Evolutionary conservation across 2,797 vertebrate species (phyloP).

Genomic region (Bovichtus variegatus): DNA sequence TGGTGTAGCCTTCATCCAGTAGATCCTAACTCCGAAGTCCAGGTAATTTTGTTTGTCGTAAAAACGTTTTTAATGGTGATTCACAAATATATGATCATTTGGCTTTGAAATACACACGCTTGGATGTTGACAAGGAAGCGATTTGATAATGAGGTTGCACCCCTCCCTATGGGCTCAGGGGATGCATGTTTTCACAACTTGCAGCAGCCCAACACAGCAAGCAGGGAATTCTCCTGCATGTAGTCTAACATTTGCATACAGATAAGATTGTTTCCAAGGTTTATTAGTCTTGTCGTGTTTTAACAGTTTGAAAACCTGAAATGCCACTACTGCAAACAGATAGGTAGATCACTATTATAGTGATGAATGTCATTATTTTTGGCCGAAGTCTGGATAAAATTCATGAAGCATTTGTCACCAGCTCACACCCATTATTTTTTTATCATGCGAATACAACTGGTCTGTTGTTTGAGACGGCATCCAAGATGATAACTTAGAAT

Average conservation of each 20-base stretch:
- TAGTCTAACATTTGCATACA: constrained; percentile 38
- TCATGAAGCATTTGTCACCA: background rate
- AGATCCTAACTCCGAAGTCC: constrained; percentile 97
- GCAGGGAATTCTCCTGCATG: constrained; percentile 34
- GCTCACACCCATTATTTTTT: background rate
- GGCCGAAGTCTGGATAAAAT: background rate
- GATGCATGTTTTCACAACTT: constrained; percentile 5
- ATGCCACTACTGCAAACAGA: background rate
- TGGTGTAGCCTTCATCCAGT: constrained; percentile 97
- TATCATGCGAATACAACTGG: constrained; percentile 5
- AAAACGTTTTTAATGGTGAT: background rate
- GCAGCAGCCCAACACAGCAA: constrained; percentile 16
- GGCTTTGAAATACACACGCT: background rate
- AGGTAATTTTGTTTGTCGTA: constrained; percentile 83
- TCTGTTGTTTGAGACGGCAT: constrained; percentile 2
- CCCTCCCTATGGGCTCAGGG: background rate
- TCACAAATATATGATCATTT: too few relatives aligned
- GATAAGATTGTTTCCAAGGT: constrained; percentile 41
- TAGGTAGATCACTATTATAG: background rate
- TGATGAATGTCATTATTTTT: background rate
- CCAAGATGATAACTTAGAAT: background rate
- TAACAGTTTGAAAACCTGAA: constrained; percentile 15
- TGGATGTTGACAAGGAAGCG: background rate
- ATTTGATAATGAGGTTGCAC: background rate
- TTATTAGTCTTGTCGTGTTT: constrained; percentile 22